These are phyloP conservation scores for Ctenodactylus gundi DNA, from an alignment of 2,113 vertebrate species.

Conservation along the genomic window DNA sequence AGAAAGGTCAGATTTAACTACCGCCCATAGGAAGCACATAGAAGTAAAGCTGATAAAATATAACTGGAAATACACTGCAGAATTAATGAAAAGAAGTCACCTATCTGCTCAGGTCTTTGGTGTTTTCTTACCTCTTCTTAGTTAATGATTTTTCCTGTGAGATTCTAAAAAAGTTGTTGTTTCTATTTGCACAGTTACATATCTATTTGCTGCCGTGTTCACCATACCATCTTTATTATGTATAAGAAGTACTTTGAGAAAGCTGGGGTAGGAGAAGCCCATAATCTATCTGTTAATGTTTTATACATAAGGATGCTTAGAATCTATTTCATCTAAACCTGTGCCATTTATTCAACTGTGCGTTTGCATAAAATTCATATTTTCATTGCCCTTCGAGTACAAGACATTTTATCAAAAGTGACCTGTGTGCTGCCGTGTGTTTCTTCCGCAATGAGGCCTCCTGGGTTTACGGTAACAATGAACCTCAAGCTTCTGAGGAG, in stretches of 20 bases:
- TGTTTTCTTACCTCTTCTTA: background rate
- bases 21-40: too few relatives aligned
- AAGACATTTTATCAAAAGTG: constrained; percentile 70
- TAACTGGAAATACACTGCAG: background rate
- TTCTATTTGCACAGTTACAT: constrained; percentile 20
- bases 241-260: constrained; percentile 47
- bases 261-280: background rate
- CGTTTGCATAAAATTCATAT: constrained; percentile 64
- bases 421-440: constrained; percentile 51
- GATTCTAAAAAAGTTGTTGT: background rate
- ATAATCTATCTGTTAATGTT: constrained; percentile 59
- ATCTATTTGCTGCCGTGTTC: background rate
- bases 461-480: constrained; percentile 54
- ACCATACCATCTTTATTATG: constrained; percentile 17
- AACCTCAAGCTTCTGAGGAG: constrained; percentile 55
- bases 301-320: constrained; percentile 54
- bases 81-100: background rate
- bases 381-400: constrained; percentile 53
- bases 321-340: constrained; percentile 60
- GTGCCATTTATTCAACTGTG: constrained; percentile 41
- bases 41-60: background rate
- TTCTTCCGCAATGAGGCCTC: constrained; percentile 55
- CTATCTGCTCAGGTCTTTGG: background rate
- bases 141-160: constrained; percentile 21
- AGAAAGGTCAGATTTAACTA: background rate